Conservation (phyloP, 2,888 invertebrate species). For the Lydus trimaculatus region DNA sequence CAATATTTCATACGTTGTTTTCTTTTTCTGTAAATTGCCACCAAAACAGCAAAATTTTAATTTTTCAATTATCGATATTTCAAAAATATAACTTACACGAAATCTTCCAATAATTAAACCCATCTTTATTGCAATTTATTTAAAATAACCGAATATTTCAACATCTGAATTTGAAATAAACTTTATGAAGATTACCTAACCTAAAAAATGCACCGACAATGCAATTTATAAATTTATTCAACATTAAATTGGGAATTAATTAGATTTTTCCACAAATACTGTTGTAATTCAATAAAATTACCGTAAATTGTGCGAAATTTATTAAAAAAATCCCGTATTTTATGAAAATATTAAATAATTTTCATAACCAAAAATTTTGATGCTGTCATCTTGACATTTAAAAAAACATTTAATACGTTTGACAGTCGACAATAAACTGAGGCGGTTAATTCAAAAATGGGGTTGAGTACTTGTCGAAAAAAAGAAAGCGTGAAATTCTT, state of each 20-base stretch:
- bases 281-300: neutral
- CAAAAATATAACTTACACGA: constrained; percentile 66
- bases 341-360: constrained; percentile 1
- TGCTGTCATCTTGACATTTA: constrained; percentile 12
- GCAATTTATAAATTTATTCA: too few species aligned
- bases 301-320: neutral
- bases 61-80: too few species aligned
- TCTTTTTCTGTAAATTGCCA: constrained; percentile 61
- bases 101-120: constrained; percentile 73
- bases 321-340: neutral
- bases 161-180: constrained; percentile 8
- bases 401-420: neutral
- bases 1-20: constrained; percentile 66
- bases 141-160: neutral
- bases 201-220: too few species aligned
- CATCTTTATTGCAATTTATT: constrained; percentile 59
- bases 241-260: too few species aligned
- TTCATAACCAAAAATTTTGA: constrained; percentile 14
- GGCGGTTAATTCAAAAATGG: too few species aligned
- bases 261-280: too few species aligned
- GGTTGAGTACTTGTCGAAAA: too few species aligned
- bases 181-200: neutral
- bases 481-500: constrained; percentile 13
- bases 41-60: neutral
- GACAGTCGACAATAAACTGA: neutral